Conservation (phyloP, 2,888 invertebrate genomes). For the Xylota sylvarum region DNA sequence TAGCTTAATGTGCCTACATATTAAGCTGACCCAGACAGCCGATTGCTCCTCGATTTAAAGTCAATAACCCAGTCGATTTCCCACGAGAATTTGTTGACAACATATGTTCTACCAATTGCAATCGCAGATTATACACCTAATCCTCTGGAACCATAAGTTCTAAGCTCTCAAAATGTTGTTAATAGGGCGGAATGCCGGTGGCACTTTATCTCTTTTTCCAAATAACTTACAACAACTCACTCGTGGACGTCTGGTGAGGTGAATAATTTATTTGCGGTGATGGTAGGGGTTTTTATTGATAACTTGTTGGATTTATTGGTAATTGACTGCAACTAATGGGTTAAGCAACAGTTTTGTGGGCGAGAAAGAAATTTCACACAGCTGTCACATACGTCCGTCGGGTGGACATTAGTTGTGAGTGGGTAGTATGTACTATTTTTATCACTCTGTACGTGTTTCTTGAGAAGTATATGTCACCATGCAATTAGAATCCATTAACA, state of each 20-base stretch:
- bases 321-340: conserved; percentile 8
- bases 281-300: background rate
- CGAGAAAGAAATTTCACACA: background rate
- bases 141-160: background rate
- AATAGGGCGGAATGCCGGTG: background rate
- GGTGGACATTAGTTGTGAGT: too few species aligned
- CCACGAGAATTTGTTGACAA: too few species aligned
- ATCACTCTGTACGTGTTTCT: background rate
- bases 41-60: too few species aligned
- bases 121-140: too few species aligned
- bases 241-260: background rate
- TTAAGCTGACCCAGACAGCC: too few species aligned
- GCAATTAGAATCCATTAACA: background rate
- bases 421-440: background rate
- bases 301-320: background rate
- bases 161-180: background rate
- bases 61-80: too few species aligned
- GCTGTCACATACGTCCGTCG: background rate
- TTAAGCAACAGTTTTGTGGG: background rate
- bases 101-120: too few species aligned
- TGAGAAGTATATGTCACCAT: background rate
- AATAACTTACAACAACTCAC: too few species aligned
- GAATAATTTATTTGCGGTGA: background rate
- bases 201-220: background rate
- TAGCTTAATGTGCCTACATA: too few species aligned